Evolutionary conservation across 92 coral and sea anemone genomes (phyloP).

Genomic region (Parazoanthus swiftii): DNA sequence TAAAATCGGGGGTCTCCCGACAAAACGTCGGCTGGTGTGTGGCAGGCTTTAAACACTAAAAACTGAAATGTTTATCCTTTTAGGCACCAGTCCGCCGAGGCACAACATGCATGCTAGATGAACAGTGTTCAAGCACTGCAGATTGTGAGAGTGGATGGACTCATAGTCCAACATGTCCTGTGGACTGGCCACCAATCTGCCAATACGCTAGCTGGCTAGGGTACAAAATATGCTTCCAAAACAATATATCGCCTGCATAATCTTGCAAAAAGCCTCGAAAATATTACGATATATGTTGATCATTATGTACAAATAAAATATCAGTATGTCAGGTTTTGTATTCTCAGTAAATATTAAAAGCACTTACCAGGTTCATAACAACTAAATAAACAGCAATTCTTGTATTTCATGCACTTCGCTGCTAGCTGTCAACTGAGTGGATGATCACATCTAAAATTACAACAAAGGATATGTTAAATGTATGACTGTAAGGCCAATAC

Average conservation of each 20-base stretch:
- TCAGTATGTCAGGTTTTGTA: too few species aligned
- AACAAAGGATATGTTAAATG: too few species aligned
- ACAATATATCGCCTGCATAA: not conserved
- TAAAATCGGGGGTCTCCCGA: too few species aligned
- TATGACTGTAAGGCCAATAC: too few species aligned
- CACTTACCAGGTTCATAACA: too few species aligned
- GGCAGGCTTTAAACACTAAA: not conserved
- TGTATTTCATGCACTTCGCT: too few species aligned
- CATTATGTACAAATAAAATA: not conserved
- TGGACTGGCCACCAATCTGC: not conserved
- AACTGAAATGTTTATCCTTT: not conserved
- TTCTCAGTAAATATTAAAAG: too few species aligned
- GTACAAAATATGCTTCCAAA: not conserved
- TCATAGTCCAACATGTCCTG: not conserved
- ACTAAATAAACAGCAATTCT: too few species aligned
- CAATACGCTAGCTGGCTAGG: not conserved
- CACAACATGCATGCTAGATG: not conserved
- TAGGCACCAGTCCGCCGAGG: not conserved
- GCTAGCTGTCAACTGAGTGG: too few species aligned
- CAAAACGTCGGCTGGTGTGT: too few species aligned
- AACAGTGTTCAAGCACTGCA: not conserved
- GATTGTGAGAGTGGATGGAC: constrained; percentile 4
- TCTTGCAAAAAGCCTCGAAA: not conserved
- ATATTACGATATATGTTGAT: not conserved
- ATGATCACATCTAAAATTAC: too few species aligned